Evolutionary conservation across 2,797 vertebrate genomes (phyloP).

Genomic region (Ptychobarbus kaznakovi): DNA sequence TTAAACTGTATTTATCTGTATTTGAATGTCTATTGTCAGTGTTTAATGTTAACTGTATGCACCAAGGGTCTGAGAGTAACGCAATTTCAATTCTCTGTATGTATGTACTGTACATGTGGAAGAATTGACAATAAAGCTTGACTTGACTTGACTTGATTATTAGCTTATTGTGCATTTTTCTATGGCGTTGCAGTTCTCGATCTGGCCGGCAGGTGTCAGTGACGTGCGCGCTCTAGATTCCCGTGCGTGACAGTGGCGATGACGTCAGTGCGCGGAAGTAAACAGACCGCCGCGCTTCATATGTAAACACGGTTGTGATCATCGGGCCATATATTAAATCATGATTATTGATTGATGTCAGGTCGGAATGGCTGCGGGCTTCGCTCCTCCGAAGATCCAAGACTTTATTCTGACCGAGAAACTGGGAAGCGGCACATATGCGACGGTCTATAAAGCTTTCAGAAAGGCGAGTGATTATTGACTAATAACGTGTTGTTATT

Average conservation of each 20-base stretch:
- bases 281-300: not conserved
- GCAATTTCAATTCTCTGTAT: no score
- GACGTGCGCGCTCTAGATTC: not conserved
- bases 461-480: slow-evolving; percentile 78
- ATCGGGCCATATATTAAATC: not conserved
- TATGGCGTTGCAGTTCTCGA: not conserved
- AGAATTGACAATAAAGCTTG: no score
- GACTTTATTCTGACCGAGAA: slow-evolving; percentile 92
- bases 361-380: slow-evolving; percentile 81
- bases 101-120: no score
- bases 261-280: slow-evolving; percentile 37
- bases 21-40: no score
- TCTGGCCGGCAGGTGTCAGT: not conserved
- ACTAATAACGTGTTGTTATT: no score
- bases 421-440: slow-evolving; percentile 92
- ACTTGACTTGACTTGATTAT: no score
- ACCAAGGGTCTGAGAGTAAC: no score
- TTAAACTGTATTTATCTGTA: no score
- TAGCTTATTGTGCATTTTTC: no score
- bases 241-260: not conserved
- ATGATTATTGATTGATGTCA: not conserved
- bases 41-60: no score
- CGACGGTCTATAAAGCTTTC: slow-evolving; percentile 95
- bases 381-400: slow-evolving; percentile 87
- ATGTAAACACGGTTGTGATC: not conserved